These are phyloP conservation scores for Thecocarcelia acutangulata DNA, from an alignment of 2,888 invertebrate species.

Conservation along the genomic window DNA sequence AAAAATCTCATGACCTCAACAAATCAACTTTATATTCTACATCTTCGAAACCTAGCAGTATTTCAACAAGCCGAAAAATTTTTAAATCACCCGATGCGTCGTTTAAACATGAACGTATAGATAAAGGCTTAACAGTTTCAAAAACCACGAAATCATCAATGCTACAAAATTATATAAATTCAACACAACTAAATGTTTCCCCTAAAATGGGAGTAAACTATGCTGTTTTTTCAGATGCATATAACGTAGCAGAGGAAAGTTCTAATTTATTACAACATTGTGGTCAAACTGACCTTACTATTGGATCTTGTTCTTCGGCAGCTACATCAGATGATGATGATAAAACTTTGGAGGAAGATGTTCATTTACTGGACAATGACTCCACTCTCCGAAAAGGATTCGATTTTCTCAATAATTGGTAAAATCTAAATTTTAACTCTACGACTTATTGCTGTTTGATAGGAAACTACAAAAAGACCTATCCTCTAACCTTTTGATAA, in stretches of 20 bases:
- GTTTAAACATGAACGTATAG: slow-evolving; percentile 26
- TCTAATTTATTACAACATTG: slow-evolving; percentile 65
- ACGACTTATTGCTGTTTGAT: slow-evolving; percentile 7
- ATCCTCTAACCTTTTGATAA: slow-evolving; percentile 32
- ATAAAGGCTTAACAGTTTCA: slow-evolving; percentile 11
- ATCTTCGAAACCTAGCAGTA: slow-evolving; percentile 47
- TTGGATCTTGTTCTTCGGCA: slow-evolving; percentile 72
- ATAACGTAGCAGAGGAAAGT: slow-evolving; percentile 56
- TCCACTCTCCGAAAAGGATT: slow-evolving; percentile 74
- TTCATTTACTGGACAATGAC: slow-evolving; percentile 72
- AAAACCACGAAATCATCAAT: slow-evolving; percentile 46
- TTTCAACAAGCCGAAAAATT: slow-evolving; percentile 40
- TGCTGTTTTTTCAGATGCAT: slow-evolving; percentile 63
- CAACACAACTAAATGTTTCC: slow-evolving; percentile 36
- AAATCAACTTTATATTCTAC: slow-evolving; percentile 23
- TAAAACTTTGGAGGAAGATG: slow-evolving; percentile 72
- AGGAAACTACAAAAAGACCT: slow-evolving; percentile 16
- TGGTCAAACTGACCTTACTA: slow-evolving; percentile 67
- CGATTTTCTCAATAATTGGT: slow-evolving; percentile 78
- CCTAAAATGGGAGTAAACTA: slow-evolving; percentile 53
- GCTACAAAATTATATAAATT: slow-evolving; percentile 49
- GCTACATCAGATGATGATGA: slow-evolving; percentile 70
- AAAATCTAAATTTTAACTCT: slow-evolving; percentile 46
- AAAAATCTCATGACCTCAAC: slow-evolving; percentile 41
- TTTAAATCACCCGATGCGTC: slow-evolving; percentile 27